Percentiles rank a stretch among this genome's conserved stretches.
Evolutionary conservation across 2,113 vertebrate species (phyloP).

Genomic region (Oxyruncus cristatus): DNA sequence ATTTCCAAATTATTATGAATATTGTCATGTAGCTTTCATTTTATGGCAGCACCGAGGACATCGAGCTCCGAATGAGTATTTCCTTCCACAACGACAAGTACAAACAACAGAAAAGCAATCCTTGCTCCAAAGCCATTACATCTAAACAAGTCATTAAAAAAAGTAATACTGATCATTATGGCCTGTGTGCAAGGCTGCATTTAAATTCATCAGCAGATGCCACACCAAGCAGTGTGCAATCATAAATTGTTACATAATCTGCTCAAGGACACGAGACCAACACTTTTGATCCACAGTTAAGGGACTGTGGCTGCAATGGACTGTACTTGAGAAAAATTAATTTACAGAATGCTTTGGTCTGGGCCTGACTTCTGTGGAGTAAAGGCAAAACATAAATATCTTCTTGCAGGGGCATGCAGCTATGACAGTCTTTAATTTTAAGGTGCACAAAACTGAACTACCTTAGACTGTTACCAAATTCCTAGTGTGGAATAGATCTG

Average conservation of each 20-base stretch:
- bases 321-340: not conserved
- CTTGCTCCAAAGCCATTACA: not conserved
- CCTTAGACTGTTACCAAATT: not conserved
- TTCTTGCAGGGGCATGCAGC: rapidly evolving
- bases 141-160: slow-evolving; percentile 9
- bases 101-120: not conserved
- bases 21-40: not conserved
- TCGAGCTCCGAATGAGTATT: not conserved
- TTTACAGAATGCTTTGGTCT: not conserved
- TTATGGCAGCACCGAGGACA: not conserved
- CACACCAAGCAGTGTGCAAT: not conserved
- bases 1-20: not conserved
- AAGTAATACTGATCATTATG: not conserved
- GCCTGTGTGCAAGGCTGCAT: not conserved
- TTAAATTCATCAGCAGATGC: not conserved
- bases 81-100: not conserved
- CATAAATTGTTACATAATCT: not conserved
- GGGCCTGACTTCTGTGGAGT: not conserved
- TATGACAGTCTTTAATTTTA: not conserved
- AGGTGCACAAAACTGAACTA: not conserved
- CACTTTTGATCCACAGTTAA: not conserved
- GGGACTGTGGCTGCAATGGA: not conserved
- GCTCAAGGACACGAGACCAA: not conserved
- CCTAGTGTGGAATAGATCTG: not conserved
- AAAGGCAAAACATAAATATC: not conserved